Percentiles rank a stretch among this genome's conserved stretches.
These are phyloP conservation scores for Steinernema feltiae DNA, from an alignment of 1,140 invertebrate species.

Conservation along the genomic window DNA sequence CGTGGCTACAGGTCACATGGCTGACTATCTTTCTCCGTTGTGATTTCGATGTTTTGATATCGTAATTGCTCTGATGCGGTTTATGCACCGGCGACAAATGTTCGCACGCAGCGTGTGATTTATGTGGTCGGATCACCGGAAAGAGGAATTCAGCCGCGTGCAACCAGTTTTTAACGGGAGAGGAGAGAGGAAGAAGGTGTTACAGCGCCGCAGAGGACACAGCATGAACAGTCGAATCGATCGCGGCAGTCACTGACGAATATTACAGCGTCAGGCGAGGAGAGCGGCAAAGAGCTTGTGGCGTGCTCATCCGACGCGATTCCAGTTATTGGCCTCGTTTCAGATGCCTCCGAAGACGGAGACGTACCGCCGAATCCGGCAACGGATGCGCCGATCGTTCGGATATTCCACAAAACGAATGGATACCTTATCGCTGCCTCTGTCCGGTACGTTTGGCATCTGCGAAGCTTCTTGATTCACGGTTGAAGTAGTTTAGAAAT, in stretches of 20 bases:
- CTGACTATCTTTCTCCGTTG: too few relatives aligned
- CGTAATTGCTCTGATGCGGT: neutral
- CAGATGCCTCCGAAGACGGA: conserved; percentile 45
- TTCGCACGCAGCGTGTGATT: neutral
- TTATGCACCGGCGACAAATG: neutral
- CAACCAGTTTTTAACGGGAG: neutral
- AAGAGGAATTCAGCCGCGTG: too few relatives aligned
- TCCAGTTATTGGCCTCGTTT: neutral
- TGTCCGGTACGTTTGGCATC: conserved; percentile 32
- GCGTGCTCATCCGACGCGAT: too few relatives aligned
- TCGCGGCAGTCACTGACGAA: neutral
- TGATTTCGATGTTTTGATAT: neutral
- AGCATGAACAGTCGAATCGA: too few relatives aligned
- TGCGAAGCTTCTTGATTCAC: too few relatives aligned
- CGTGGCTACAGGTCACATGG: neutral
- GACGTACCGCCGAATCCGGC: conserved; percentile 37
- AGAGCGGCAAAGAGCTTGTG: neutral
- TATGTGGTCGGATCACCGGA: neutral
- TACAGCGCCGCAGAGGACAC: neutral
- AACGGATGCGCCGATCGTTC: conserved; percentile 39
- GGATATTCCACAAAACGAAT: conserved; percentile 40
- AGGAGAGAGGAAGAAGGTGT: neutral
- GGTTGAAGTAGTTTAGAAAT: conserved; percentile 44
- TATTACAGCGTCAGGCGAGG: neutral
- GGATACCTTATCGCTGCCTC: conserved; percentile 37